Evolutionary conservation across 2,797 vertebrate species (phyloP), one percentile per base, ranked within the genome.

Genomic region (Clarias pachynema): DNA sequence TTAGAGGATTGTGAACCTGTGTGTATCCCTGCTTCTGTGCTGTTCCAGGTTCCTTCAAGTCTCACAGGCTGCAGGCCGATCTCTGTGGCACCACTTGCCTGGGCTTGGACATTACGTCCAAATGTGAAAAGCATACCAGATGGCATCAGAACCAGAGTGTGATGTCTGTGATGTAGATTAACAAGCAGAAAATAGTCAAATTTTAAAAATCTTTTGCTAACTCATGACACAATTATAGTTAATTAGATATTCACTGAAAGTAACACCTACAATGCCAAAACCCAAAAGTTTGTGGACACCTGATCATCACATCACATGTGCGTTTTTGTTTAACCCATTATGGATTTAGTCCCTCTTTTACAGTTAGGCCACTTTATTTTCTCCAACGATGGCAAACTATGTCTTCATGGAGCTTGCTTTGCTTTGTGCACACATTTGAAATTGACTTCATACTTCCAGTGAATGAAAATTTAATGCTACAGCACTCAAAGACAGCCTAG

Each of bases 101-200:
- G 94, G 91, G 94, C 94, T 88, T 94, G 93, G 74, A 91, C 88
- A 74, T 90, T 93, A 65, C 88, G 93, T 34, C 97, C 97, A 93
- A 97, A 97, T 8, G 92, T 93, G 93, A 95, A 96, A 85, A 97
- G 89, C 83, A 92, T 90, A 24, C 95, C 94, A 89, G 95, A 93
- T 34, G 93, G 91, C 53, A 93, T 90, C 84, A 96, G 94, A 82
- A 95, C 94, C 83, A 97, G 89, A n/a, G 97, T 98, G 90, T 96
- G 94, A 84, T 85, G 78, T 78, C 97, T 98, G 88, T 34, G 49
- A 53, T 53, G 49, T 53, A 53, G 49, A 31, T 18, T 2, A 20
- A n/a, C 56, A 34, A 70, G 56, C 14, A 68, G 15, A 9, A 68
- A 70, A 22, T 53, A 29, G 26, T 29, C 49, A 14, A 66, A 53